phyloP scores from a whole-genome alignment of 2,113 vertebrate genomes.

The Rissa tridactyla region DNA sequence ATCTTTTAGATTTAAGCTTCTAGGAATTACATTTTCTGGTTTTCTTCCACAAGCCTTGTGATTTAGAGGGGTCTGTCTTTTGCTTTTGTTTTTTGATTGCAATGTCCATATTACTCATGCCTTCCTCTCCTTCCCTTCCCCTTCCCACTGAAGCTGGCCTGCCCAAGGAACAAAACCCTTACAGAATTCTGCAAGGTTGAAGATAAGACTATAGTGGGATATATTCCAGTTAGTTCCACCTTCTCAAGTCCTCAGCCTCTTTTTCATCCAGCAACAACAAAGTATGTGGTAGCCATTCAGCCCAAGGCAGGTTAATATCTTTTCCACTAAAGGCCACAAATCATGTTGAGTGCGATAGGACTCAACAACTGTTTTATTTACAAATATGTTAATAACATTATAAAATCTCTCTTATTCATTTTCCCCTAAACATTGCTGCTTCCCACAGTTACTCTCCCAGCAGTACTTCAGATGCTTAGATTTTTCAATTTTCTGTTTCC shows the following conservation, averaged over 20 bases:
- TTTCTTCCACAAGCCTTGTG: neutral
- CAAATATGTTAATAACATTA: neutral
- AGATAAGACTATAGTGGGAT: neutral
- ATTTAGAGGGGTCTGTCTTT: neutral
- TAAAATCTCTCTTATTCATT: neutral
- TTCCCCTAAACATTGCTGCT: neutral
- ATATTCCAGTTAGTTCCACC: neutral
- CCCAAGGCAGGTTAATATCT: neutral
- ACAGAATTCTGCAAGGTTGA: neutral
- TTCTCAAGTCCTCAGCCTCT: neutral
- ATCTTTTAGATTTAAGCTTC: neutral
- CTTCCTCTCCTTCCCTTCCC: neutral
- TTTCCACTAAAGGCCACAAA: neutral
- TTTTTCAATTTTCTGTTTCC: neutral
- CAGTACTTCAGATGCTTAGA: neutral
- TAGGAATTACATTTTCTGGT: neutral
- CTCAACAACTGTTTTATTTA: neutral
- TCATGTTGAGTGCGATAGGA: neutral
- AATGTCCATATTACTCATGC: neutral
- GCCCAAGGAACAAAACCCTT: neutral
- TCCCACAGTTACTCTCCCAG: neutral
- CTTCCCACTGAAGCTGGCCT: neutral
- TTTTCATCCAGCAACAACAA: neutral
- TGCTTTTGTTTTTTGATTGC: neutral
- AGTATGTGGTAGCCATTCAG: neutral